Conservation (phyloP, 1,140 invertebrate species). For the Armadillidium nasatum region DNA sequence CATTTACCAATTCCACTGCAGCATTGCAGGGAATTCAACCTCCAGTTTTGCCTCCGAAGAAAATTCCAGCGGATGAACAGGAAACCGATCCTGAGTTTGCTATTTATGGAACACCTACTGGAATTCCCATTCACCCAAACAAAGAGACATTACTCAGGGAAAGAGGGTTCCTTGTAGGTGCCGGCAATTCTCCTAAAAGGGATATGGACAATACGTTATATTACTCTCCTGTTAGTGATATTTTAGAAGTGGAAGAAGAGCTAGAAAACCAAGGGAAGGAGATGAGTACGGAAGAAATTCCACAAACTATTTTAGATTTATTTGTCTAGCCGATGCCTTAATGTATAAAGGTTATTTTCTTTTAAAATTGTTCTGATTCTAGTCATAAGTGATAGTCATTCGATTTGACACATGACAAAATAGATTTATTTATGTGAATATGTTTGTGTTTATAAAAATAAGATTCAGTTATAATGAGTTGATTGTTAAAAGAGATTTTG, state of each 20-base stretch:
- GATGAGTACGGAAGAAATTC: slow-evolving; percentile 30
- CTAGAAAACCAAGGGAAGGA: slow-evolving; percentile 26
- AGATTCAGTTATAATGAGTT: no score
- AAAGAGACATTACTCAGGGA: slow-evolving; percentile 34
- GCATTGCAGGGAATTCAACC: neutral
- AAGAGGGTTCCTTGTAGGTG: slow-evolving; percentile 30
- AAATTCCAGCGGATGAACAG: slow-evolving; percentile 17
- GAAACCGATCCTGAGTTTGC: slow-evolving; percentile 32
- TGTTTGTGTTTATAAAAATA: no score
- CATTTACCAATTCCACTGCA: neutral
- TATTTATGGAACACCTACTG: slow-evolving; percentile 39
- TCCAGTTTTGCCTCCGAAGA: slow-evolving; percentile 24
- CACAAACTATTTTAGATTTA: slow-evolving; percentile 41
- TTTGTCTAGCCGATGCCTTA: slow-evolving; percentile 29
- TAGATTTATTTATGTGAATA: no score
- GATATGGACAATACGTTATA: neutral
- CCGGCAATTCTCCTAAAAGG: neutral
- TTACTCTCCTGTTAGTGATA: slow-evolving; percentile 28
- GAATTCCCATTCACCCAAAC: slow-evolving; percentile 39
- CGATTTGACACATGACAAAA: no score
- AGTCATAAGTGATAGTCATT: no score
- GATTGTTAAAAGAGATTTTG: no score
- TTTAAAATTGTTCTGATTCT: no score
- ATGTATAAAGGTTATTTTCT: no score
- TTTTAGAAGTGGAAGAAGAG: slow-evolving; percentile 38